These are phyloP conservation scores for Catostomus latipinnis DNA, from an alignment of 2,797 vertebrate genomes.

Conservation along the genomic window DNA sequence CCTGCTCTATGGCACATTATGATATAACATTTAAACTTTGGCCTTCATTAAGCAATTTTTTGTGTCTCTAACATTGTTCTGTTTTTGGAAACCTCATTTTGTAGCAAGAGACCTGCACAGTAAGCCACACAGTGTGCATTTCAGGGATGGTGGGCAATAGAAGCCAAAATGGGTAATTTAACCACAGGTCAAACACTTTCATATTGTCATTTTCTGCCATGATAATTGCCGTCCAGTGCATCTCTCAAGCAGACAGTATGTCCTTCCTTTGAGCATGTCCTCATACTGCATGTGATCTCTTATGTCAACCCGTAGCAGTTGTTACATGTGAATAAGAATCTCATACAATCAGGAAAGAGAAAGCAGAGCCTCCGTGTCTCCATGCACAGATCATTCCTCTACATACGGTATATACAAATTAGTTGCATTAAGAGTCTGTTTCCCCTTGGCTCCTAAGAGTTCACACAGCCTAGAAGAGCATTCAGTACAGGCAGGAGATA, in stretches of 20 bases:
- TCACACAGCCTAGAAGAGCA: conserved; percentile 27
- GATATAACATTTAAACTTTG: conserved; percentile 36
- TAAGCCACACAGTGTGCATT: background rate
- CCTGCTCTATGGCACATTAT: conserved; percentile 53
- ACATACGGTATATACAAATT: conserved; percentile 55
- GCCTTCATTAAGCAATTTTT: conserved; percentile 15
- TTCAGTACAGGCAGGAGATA: conserved; percentile 22
- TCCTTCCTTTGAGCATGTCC: no score
- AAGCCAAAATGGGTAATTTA: conserved; percentile 27
- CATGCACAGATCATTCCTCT: conserved; percentile 47
- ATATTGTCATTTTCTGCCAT: conserved; percentile 51
- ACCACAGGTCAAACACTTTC: conserved; percentile 32
- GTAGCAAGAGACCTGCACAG: background rate
- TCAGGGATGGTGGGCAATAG: background rate
- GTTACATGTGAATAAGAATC: conserved; percentile 3
- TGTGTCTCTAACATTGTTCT: background rate
- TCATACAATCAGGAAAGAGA: conserved; percentile 58
- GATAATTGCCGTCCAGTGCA: conserved; percentile 7
- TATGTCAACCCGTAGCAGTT: background rate
- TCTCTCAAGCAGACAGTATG: background rate
- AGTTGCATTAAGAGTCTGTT: conserved; percentile 45
- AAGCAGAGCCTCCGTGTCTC: conserved; percentile 39
- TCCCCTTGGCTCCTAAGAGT: conserved; percentile 41
- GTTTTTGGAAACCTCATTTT: background rate
- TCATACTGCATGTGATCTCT: background rate